phyloP scores from a whole-genome alignment of 2,888 invertebrate species.

The Ochropleura plecta region DNA sequence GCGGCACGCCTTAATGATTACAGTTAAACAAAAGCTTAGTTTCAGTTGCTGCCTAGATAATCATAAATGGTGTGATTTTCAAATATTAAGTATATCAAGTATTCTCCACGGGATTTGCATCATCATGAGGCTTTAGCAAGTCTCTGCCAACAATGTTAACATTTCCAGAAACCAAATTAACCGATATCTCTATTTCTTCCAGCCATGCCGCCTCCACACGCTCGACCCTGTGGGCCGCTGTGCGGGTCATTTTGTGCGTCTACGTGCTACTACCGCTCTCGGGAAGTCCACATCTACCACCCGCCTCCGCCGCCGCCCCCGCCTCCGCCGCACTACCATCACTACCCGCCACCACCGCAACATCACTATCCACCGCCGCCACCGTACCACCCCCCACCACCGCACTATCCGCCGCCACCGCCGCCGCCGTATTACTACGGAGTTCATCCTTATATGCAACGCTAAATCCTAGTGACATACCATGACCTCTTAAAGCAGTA shows the following conservation, averaged over 20 bases:
- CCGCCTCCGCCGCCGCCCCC: slow-evolving; percentile 46
- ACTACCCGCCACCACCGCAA: slow-evolving; percentile 44
- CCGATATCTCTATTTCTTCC: slow-evolving; percentile 55
- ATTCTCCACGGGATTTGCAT: no score
- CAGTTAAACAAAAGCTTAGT: no score
- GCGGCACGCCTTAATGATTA: no score
- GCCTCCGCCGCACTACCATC: slow-evolving; percentile 54
- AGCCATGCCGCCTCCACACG: slow-evolving; percentile 82
- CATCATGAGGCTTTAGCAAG: no score
- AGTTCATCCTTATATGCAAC: slow-evolving; percentile 25
- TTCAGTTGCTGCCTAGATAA: no score
- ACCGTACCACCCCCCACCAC: slow-evolving; percentile 34
- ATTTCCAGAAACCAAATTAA: neutral
- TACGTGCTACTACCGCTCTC: slow-evolving; percentile 73
- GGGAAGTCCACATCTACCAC: slow-evolving; percentile 42
- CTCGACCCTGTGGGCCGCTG: slow-evolving; percentile 78
- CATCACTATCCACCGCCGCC: slow-evolving; percentile 52
- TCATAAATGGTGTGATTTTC: no score
- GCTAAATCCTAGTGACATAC: slow-evolving; percentile 24
- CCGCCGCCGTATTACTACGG: slow-evolving; percentile 43
- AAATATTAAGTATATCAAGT: no score
- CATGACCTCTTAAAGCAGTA: no score
- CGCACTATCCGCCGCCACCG: slow-evolving; percentile 48
- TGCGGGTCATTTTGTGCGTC: slow-evolving; percentile 80
- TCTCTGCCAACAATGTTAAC: no score